A percentile compares a stretch with the other conserved stretches of the same genome.
Conservation (phyloP, 2,797 vertebrate genomes). For the Phataginus tetradactyla region DNA sequence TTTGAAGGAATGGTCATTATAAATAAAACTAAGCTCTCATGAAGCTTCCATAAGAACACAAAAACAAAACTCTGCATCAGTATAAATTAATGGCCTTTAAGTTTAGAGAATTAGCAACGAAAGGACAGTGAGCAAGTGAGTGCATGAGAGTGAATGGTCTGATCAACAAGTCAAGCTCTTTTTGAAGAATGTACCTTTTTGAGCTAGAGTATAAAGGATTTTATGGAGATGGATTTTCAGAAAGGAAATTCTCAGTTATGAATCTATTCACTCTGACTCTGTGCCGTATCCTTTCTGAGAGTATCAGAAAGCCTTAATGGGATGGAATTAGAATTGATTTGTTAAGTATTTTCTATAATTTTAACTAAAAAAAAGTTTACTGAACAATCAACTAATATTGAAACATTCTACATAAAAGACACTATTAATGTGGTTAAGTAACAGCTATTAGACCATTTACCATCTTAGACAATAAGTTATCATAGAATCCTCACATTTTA, state of each 20-base stretch:
- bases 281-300: neutral
- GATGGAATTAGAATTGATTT: conserved; percentile 26
- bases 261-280: neutral
- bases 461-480: neutral
- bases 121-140: neutral
- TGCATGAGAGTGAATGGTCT: neutral
- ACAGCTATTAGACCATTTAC: neutral
- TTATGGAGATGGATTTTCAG: neutral
- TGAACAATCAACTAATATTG: neutral
- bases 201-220: neutral
- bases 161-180: neutral
- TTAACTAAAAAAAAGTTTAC: neutral
- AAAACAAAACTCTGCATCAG: neutral
- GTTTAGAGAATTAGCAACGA: conserved; percentile 27
- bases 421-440: neutral
- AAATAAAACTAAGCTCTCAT: conserved; percentile 15
- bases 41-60: neutral
- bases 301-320: neutral
- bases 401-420: neutral
- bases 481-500: neutral
- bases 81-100: conserved; percentile 43
- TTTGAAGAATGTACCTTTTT: neutral
- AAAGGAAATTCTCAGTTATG: neutral
- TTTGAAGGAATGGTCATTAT: conserved; percentile 30
- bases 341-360: conserved; percentile 40